A percentile compares a stretch with the other conserved stretches of the same genome.
phyloP scores from a whole-genome alignment of 2,113 vertebrate genomes.

The Corythoichthys haematopterus region DNA sequence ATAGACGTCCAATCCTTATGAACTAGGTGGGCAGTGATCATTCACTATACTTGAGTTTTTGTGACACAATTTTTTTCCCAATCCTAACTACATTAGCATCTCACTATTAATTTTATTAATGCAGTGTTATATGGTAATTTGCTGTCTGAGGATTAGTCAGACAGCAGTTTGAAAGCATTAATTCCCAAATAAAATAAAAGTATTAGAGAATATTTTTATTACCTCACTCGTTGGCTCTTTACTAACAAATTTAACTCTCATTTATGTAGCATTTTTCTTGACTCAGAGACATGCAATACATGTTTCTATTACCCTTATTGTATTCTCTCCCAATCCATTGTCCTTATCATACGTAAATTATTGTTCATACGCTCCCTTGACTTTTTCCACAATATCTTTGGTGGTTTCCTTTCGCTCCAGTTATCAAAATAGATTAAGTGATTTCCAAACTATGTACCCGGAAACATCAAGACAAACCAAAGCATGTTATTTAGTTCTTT shows the following conservation, averaged over 20 bases:
- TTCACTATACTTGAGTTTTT: conserved; percentile 37
- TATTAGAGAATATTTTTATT: conserved; percentile 49
- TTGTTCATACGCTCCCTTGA: neutral
- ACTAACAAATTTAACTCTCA: conserved; percentile 56
- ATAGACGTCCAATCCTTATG: conserved; percentile 39
- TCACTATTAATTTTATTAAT: conserved; percentile 15
- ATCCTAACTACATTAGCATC: conserved; percentile 69
- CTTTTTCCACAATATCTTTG: neutral
- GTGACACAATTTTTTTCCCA: conserved; percentile 63
- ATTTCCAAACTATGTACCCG: conserved; percentile 45
- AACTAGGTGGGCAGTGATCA: conserved; percentile 14
- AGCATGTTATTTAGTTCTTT: conserved; percentile 36
- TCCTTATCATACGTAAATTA: neutral
- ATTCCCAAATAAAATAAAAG: conserved; percentile 58
- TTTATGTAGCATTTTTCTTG: conserved; percentile 60
- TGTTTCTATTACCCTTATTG: conserved; percentile 56
- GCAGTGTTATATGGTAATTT: neutral
- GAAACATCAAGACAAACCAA: conserved; percentile 55
- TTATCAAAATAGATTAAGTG: neutral
- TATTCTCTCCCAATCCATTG: conserved; percentile 27
- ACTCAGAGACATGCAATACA: conserved; percentile 56
- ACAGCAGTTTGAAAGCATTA: neutral
- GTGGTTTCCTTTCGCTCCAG: neutral
- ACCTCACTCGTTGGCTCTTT: conserved; percentile 39
- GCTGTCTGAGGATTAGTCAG: neutral